Evolutionary conservation across 2,113 vertebrate species (phyloP).

Genomic region (Conger conger): DNA sequence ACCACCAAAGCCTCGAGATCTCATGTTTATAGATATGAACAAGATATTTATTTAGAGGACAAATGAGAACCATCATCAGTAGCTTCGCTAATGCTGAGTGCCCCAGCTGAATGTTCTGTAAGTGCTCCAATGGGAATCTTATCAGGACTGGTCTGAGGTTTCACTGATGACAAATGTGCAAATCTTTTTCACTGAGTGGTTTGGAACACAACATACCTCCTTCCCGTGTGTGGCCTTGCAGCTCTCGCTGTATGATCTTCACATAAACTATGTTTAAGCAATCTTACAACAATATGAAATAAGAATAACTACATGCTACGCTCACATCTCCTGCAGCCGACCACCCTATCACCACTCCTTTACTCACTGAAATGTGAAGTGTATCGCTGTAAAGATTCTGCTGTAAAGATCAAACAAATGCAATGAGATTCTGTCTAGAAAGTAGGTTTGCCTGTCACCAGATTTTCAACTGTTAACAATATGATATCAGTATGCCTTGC

Average conservation of each 20-base stretch:
- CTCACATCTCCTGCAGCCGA: no score
- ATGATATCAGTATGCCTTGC: no score
- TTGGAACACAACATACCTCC: constrained; percentile 40
- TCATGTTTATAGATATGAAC: background rate
- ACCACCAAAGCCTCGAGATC: background rate
- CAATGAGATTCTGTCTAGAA: no score
- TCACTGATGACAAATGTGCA: constrained; percentile 69
- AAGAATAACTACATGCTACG: no score
- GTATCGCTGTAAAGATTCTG: no score
- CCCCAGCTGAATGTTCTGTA: background rate
- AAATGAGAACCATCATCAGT: background rate
- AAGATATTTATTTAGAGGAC: background rate
- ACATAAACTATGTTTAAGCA: no score
- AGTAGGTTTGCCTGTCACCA: no score
- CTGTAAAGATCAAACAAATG: no score
- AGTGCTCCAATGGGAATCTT: constrained; percentile 59
- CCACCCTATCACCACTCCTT: no score
- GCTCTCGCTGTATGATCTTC: background rate
- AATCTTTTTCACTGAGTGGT: constrained; percentile 69
- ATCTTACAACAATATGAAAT: no score
- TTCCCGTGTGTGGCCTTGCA: background rate
- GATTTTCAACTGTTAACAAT: no score
- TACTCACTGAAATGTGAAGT: no score
- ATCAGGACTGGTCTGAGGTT: constrained; percentile 70
- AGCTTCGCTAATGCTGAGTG: background rate